A percentile compares a stretch with the other conserved stretches of the same genome.
These are phyloP conservation scores for Drosophila aldrichi DNA, from an alignment of 2,888 invertebrate genomes.

Conservation along the genomic window DNA sequence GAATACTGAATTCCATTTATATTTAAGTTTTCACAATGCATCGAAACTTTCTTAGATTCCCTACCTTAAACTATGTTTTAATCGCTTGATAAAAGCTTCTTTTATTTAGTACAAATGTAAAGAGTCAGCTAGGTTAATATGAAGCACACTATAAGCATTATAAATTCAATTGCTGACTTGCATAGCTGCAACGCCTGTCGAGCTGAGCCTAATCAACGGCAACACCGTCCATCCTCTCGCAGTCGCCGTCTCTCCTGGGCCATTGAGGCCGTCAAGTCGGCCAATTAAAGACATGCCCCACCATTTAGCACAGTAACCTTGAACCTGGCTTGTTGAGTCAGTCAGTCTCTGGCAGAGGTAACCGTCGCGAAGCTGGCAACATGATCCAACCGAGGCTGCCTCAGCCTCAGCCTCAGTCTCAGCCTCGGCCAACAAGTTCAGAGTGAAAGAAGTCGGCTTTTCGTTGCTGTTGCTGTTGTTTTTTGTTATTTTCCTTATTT, in stretches of 20 bases:
- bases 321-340: constrained; percentile 74
- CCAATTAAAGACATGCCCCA: constrained; percentile 80
- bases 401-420: neutral
- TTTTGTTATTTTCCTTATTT: constrained; percentile 14
- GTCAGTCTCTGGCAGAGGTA: constrained; percentile 52
- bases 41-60: too few relatives aligned
- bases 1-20: too few relatives aligned
- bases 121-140: neutral
- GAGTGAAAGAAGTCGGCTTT: constrained; percentile 45
- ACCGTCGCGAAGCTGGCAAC: constrained; percentile 34
- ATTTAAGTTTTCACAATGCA: too few relatives aligned
- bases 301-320: constrained; percentile 82
- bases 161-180: constrained; percentile 77
- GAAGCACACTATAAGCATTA: constrained; percentile 65
- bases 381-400: constrained; percentile 33
- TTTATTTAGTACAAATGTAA: neutral
- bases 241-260: constrained; percentile 24
- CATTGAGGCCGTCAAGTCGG: constrained; percentile 70
- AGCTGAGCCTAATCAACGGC: constrained; percentile 61
- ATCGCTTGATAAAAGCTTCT: neutral
- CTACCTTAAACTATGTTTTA: too few relatives aligned
- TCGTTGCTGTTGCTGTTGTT: constrained; percentile 13
- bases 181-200: constrained; percentile 33
- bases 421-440: constrained; percentile 22
- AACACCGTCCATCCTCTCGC: constrained; percentile 25